Evolutionary conservation across 2,888 invertebrate genomes (phyloP), one percentile per base, ranked within the genome.

Genomic region (Augiades crinisus): DNA sequence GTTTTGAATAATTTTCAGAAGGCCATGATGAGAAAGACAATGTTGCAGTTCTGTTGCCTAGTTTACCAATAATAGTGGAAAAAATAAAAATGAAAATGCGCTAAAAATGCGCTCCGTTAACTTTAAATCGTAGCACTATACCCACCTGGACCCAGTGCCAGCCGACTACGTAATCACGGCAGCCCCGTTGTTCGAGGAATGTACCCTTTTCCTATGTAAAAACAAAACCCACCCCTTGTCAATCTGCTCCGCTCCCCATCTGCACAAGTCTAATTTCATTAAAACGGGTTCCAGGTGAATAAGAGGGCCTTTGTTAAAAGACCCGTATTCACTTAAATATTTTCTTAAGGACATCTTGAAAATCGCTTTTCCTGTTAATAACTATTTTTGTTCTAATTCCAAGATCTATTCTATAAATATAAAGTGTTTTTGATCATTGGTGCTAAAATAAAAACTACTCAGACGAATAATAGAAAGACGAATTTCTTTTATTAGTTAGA

Each of bases 221-320:
- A 58, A 59, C 49, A 60, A 57, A n/a, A 57, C 52, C 43, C 36
- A 57, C 54, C 45, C 49, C 44, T 14, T 37, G 47, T 57, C 54
- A 52, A 54, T 57, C 54, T 44, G 36, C 38, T 14, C 33, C 47
- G 54, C 53, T 54, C 53, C 55, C 43, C 61, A 56, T 61, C 57
- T 61, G 54, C 44, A 51, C 33, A 52, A 54, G 44, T 51, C 55
- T 57, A 54, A 60, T 60, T 57, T 56, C 54, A 58, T 60, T 60
- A 55, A 56, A 49, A 38, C 17, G 19, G 34, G 44, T 21, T 43
- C 30, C 50, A 51, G 44, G 44, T 51, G 37, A 44, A 36, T 31
- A 49, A 44, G 37, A 31, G 30, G 24, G 24, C n/a, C 19, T 12
- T 31, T 30, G 21, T 44, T 44, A 17, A 27, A 41, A 24, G 33